Conservation (phyloP, 2,888 invertebrate species). For the Ophioninae sp. region DNA sequence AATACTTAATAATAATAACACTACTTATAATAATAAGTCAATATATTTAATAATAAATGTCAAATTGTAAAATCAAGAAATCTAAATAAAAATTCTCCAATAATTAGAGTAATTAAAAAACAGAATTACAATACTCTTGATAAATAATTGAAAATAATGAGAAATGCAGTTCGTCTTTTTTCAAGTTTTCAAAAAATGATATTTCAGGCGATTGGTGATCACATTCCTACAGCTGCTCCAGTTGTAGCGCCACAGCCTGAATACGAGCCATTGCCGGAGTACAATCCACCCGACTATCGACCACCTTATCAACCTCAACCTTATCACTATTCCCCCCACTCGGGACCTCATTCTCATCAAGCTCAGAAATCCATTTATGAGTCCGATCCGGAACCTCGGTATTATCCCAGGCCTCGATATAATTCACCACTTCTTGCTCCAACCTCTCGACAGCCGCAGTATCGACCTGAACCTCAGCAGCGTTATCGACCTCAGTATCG, state of each 20-base stretch:
- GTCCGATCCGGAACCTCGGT: constrained; percentile 63
- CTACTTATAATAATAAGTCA: no score
- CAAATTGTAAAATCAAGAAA: no score
- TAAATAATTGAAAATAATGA: no score
- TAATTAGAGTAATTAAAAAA: no score
- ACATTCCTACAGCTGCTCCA: constrained; percentile 83
- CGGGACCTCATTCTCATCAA: constrained; percentile 71
- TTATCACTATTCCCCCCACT: constrained; percentile 65
- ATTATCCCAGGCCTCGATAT: constrained; percentile 69
- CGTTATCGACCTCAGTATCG: constrained; percentile 76
- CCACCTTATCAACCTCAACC: constrained; percentile 65
- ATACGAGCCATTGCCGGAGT: constrained; percentile 74
- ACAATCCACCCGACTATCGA: constrained; percentile 77
- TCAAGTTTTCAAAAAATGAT: not conserved
- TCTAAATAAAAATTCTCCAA: no score
- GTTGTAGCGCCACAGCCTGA: constrained; percentile 81
- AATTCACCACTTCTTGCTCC: constrained; percentile 66
- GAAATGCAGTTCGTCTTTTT: not conserved
- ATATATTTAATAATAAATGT: no score
- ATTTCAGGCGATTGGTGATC: constrained; percentile 90
- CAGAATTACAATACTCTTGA: no score
- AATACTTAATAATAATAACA: no score
- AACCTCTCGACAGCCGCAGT: constrained; percentile 72
- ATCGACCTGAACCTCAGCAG: constrained; percentile 51
- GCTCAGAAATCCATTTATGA: constrained; percentile 64